These are phyloP conservation scores for Pterostichus madidus DNA, from an alignment of 2,888 invertebrate genomes.

Conservation along the genomic window DNA sequence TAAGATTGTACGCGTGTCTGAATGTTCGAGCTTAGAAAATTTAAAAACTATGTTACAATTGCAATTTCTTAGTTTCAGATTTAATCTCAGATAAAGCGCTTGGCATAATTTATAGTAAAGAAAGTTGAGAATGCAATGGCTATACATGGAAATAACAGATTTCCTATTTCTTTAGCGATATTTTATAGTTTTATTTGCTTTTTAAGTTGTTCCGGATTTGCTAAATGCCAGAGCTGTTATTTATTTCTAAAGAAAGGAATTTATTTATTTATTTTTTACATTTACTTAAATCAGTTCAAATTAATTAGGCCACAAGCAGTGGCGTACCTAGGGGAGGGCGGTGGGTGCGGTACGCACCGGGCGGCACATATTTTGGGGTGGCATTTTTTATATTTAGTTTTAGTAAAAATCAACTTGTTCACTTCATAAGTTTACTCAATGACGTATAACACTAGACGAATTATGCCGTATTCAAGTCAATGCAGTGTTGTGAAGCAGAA, in stretches of 20 bases:
- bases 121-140: constrained; percentile 5
- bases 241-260: background rate
- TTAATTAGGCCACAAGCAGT: too few relatives aligned
- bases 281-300: too few relatives aligned
- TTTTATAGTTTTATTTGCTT: constrained; percentile 13
- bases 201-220: background rate
- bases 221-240: background rate
- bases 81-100: background rate
- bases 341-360: too few relatives aligned
- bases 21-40: background rate
- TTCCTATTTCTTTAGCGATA: constrained; percentile 11
- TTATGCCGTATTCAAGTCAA: too few relatives aligned
- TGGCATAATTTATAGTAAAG: constrained; percentile 14
- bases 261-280: background rate
- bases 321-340: too few relatives aligned
- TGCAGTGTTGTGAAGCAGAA: too few relatives aligned
- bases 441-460: too few relatives aligned
- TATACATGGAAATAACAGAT: constrained; percentile 26
- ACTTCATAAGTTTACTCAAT: too few relatives aligned
- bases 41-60: background rate
- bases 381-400: too few relatives aligned
- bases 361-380: too few relatives aligned
- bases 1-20: too few relatives aligned
- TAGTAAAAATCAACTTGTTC: too few relatives aligned
- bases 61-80: background rate